Conservation (phyloP, 2,888 invertebrate species). For the Hyalella azteca region DNA sequence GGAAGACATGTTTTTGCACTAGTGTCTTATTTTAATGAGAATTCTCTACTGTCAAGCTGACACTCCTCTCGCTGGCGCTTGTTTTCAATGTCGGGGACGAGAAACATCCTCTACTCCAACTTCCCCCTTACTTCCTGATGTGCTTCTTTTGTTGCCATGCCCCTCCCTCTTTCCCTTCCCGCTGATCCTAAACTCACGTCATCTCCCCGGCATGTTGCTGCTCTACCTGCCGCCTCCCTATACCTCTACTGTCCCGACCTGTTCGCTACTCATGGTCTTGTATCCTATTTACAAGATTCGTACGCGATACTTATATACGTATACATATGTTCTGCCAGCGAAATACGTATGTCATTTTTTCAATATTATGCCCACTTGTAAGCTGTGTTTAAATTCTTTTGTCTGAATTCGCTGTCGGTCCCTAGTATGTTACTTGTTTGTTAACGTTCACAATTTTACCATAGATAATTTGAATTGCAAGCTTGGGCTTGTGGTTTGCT, state of each 20-base stretch:
- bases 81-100: background rate
- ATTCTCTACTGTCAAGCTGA: too few species aligned
- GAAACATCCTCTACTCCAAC: background rate
- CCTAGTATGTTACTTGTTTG: background rate
- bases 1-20: background rate
- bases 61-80: background rate
- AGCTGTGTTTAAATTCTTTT: background rate
- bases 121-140: background rate
- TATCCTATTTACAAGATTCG: background rate
- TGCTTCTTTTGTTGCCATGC: background rate
- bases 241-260: background rate
- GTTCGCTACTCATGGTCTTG: background rate
- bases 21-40: background rate
- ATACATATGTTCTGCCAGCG: background rate
- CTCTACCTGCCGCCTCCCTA: background rate
- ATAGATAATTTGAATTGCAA: background rate
- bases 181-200: background rate
- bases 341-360: background rate
- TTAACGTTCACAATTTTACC: background rate
- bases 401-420: background rate
- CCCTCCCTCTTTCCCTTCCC: background rate
- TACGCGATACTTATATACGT: background rate
- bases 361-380: background rate
- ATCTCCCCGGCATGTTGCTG: background rate
- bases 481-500: background rate